Evolutionary conservation across 1,140 invertebrate genomes (phyloP), one percentile per base, ranked within the genome.

Genomic region (Bombus picipes): DNA sequence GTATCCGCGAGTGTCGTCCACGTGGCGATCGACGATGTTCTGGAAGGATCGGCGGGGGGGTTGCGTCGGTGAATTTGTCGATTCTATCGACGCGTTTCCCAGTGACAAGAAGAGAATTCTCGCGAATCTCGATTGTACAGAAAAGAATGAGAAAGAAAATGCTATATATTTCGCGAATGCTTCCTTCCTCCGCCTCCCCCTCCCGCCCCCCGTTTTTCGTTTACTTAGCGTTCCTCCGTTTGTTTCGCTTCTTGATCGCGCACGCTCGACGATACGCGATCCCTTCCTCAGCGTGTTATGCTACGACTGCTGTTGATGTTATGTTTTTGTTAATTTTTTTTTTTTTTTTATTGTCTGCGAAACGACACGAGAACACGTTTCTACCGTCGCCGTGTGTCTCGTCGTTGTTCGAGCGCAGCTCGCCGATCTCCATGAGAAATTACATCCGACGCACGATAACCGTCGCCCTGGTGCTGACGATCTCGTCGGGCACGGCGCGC

Each of bases 221-320:
- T 74, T 32, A n/a, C 37, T 53, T 15, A 10, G 9, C 34, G 76
- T 72, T 37, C n/a, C 43, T 53, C 53, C 53, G 53, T 83, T 77
- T 10, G 59, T 70, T 73, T 39, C 59, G 72, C 79, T 71, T 83
- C 39, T 83, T 41, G 53, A 74, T 57, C 83, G 83, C 53, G 47
- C 57, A 65, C 53, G 59, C 78, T 70, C 80, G 73, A 6, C 43
- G 73, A 77, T 71, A 74, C 81, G 8, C 34, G 22, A 66, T 32
- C 28, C 47, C 57, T 86, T 77, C 66, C 72, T 32, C 57, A 76
- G 80, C 80, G 77, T 84, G 43, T 83, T 83, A 83, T 77, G 74
- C 81, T 81, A 88, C 81, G 92, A 93, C 92, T 93, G 92, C 94
- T 94, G 92, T 94, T 94, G 91, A 94, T 94, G 93, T 95, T 95